phyloP scores from a whole-genome alignment of 2,888 invertebrate species.

The Cheilosia soror region DNA sequence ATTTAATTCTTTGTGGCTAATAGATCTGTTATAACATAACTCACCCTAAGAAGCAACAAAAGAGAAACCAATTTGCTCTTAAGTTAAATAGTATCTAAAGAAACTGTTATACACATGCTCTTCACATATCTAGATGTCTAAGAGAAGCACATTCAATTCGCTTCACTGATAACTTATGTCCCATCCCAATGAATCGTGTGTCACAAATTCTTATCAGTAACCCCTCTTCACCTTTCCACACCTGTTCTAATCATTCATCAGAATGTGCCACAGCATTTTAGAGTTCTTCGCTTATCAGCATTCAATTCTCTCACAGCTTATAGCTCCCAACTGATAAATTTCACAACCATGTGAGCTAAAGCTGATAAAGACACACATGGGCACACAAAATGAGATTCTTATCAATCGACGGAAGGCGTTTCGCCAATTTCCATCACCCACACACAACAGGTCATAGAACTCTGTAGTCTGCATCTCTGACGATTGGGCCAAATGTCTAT shows the following conservation, averaged over 20 bases:
- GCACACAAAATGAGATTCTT: not conserved
- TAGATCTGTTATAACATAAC: not conserved
- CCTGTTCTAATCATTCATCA: conserved; percentile 3
- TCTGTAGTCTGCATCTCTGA: conserved; percentile 13
- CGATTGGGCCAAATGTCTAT: not conserved
- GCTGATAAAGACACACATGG: not conserved
- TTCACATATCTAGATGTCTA: not conserved
- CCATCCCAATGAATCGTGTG: not conserved
- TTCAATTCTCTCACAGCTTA: not conserved
- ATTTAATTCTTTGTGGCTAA: not conserved
- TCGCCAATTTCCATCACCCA: conserved; percentile 12
- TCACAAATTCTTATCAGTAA: conserved; percentile 44
- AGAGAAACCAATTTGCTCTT: not conserved
- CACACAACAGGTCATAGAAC: conserved; percentile 44
- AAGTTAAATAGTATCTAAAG: not conserved
- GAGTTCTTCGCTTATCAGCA: not conserved
- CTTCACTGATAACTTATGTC: conserved; percentile 19
- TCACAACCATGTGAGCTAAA: not conserved
- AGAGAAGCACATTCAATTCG: conserved; percentile 26
- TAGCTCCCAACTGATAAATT: not conserved
- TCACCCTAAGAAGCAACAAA: not conserved
- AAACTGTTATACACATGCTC: conserved; percentile 51
- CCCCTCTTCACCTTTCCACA: not conserved
- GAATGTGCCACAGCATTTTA: not conserved
- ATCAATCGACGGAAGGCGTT: conserved; percentile 11